A percentile compares a stretch with the other conserved stretches of the same genome.
phyloP scores from a whole-genome alignment of 1,140 invertebrate species.

The Achatina immaculata region DNA sequence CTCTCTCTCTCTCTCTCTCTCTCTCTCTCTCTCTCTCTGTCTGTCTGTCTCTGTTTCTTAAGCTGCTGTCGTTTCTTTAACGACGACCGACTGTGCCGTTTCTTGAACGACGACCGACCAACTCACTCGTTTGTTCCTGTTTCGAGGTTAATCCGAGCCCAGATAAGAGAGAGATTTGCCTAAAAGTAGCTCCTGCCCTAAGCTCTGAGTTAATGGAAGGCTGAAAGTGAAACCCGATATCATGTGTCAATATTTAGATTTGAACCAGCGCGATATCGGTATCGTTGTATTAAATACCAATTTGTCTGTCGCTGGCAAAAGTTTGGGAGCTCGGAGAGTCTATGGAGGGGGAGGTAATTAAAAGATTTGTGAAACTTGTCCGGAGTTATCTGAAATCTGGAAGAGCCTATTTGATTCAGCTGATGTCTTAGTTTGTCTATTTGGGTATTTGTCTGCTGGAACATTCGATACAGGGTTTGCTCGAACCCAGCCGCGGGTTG shows the following conservation, averaged over 20 bases:
- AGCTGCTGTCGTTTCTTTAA: not conserved
- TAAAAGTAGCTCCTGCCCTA: not conserved
- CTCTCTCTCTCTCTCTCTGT: conserved; percentile 19
- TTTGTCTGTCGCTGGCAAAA: not conserved
- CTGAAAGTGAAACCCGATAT: not conserved
- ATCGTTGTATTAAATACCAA: not conserved
- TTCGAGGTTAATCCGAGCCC: not conserved
- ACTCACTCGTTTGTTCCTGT: not conserved
- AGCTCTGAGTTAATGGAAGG: not conserved
- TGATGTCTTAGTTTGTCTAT: no score
- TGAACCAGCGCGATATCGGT: not conserved
- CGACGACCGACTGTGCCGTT: no score
- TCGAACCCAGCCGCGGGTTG: no score
- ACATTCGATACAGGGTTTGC: no score
- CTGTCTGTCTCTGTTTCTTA: not conserved
- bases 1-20: conserved; percentile 27
- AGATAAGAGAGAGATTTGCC: not conserved
- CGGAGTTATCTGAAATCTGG: not conserved
- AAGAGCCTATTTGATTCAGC: no score
- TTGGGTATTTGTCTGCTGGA: no score
- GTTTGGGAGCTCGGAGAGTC: not conserved
- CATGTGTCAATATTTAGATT: not conserved
- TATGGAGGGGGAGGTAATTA: not conserved
- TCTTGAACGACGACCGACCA: no score
- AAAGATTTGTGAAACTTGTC: not conserved